Evolutionary conservation across 2,113 vertebrate species (phyloP).

Genomic region (Pogonocichla stellata): DNA sequence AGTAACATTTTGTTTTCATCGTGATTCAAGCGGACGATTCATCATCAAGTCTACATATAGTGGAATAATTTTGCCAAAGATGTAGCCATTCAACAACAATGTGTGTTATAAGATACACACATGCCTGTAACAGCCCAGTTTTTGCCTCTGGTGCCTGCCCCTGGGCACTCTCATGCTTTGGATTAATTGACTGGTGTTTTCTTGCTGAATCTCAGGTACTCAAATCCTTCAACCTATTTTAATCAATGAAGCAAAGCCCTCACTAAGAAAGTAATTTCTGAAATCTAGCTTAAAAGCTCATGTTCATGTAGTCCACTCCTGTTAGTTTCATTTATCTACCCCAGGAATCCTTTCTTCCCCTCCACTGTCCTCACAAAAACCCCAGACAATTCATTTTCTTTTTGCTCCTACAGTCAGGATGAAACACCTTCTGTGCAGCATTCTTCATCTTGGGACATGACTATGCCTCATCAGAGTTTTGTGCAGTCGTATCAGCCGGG

Average conservation of each 20-base stretch:
- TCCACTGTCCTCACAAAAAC: not conserved
- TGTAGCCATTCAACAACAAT: not conserved
- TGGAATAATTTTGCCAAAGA: not conserved
- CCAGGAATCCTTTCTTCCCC: not conserved
- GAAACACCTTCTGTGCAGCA: not conserved
- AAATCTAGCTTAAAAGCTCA: not conserved
- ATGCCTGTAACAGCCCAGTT: not conserved
- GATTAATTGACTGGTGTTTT: not conserved
- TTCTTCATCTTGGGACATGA: not conserved
- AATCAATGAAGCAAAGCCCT: not conserved
- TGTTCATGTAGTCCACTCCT: not conserved
- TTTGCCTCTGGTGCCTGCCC: not conserved
- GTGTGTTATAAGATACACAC: not conserved
- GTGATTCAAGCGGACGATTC: not conserved
- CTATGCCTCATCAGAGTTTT: not conserved
- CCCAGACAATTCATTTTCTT: not conserved
- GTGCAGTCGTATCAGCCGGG: too few relatives aligned
- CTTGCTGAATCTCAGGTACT: not conserved
- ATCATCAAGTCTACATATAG: not conserved
- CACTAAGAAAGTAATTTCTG: not conserved
- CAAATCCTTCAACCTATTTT: not conserved
- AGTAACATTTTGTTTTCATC: not conserved
- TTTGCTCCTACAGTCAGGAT: not conserved
- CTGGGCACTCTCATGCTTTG: not conserved
- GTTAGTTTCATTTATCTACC: not conserved